A percentile compares a stretch with the other conserved stretches of the same genome.
phyloP scores from a whole-genome alignment of 1,140 invertebrate species.

The Heliconius himera region DNA sequence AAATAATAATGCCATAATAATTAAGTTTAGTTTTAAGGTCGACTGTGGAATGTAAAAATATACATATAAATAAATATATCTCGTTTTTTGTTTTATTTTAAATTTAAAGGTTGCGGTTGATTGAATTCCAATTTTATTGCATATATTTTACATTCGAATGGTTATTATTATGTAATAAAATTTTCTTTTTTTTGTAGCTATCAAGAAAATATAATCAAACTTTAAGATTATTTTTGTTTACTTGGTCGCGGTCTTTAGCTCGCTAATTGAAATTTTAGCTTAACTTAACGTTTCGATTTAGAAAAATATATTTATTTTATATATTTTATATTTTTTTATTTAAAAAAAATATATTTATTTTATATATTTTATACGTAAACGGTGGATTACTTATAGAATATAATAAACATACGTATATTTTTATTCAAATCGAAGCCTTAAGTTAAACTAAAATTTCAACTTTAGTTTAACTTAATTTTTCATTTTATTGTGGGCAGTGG shows the following conservation, averaged over 20 bases:
- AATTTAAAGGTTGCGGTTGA: background rate
- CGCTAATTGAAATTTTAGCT: background rate
- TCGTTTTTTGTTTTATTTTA: slow-evolving; percentile 34
- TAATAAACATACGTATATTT: background rate
- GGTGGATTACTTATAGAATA: too few relatives aligned
- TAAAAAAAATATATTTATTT: too few relatives aligned
- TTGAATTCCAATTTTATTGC: background rate
- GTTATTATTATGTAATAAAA: background rate
- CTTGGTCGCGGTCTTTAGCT: background rate
- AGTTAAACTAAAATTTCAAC: background rate
- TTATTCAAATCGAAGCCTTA: background rate
- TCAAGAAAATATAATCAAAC: background rate
- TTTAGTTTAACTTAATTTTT: too few relatives aligned
- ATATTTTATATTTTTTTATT: too few relatives aligned
- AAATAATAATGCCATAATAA: slow-evolving; percentile 42
- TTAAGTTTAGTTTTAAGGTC: slow-evolving; percentile 43
- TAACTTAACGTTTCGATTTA: background rate
- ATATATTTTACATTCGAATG: slow-evolving; percentile 10
- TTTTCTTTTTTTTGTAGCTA: background rate
- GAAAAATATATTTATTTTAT: background rate
- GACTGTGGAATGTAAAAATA: slow-evolving; percentile 31
- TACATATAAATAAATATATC: slow-evolving; percentile 42
- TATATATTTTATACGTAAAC: too few relatives aligned
- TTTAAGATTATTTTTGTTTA: background rate
- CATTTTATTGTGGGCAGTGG: too few relatives aligned